Evolutionary conservation across 2,797 vertebrate species (phyloP), one percentile per base, ranked within the genome.

Genomic region (Pteronotus mesoamericanus): DNA sequence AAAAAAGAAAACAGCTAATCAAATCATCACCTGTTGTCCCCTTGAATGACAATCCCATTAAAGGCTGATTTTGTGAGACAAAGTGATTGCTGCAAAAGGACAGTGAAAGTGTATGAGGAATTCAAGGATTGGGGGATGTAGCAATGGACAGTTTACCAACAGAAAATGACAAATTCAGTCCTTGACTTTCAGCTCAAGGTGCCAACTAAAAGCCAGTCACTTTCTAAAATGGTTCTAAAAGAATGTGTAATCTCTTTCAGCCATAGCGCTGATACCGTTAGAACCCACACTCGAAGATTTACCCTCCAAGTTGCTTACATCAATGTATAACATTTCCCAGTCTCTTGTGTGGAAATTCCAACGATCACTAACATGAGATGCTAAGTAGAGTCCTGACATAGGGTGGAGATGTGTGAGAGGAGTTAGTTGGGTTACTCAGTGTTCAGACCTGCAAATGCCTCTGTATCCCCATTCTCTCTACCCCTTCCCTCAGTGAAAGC

Each of bases 161-260:
- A 82, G 42, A 86, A 94, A 89, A 82, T 26, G 22, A 75, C n/a
- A 75, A 16, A 66, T 39, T 86, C 14, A 24, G 16, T 71, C 34
- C 15, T 87, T 83, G 71, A 48, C 19, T 68, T 24, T 86, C 22
- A 87, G 71, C 15, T 75, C 79, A 95, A 80, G 44, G 7, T 3
- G 22, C 32, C 16, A 66, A 48, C 9, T 83, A 53, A 78, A 89
- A 94, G 39, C 19, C 16, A 46, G 34, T 59, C 69, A 83, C 22
- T 74, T 92, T 34, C 22, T 72, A 44, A 74, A 32, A 85, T 53
- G 86, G 39, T 48, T 6, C 64, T 79, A 2, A 75, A 53, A 79
- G 18, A 88, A 39, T 57, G 6, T 71, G 7, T 80, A 22, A 77
- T 55, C 46, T 71, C 37, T 72, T 77, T 71, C 5, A 29, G 87